These are phyloP conservation scores for Ianthella basta DNA, from an alignment of 37 sponge, comb jelly and placozoan species.

Conservation along the genomic window DNA sequence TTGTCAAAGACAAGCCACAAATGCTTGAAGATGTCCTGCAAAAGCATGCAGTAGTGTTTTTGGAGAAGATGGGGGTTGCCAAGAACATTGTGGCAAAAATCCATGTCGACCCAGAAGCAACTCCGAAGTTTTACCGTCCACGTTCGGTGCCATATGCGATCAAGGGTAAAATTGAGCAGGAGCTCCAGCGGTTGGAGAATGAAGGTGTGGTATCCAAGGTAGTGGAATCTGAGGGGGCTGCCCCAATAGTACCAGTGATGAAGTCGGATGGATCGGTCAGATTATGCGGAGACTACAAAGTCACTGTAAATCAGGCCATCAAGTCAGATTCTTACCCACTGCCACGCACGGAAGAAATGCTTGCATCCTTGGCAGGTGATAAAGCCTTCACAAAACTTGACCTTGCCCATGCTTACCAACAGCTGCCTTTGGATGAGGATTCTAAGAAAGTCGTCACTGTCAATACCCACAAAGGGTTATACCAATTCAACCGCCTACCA, in stretches of 20 bases:
- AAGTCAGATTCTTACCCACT: conserved; percentile 39
- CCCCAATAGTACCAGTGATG: conserved; percentile 43
- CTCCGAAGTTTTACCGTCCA: conserved; percentile 22
- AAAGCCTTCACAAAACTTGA: conserved; percentile 42
- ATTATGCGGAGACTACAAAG: conserved; percentile 46
- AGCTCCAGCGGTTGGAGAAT: conserved; percentile 4
- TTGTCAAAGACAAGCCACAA: not conserved
- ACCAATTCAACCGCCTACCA: conserved; percentile 28
- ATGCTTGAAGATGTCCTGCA: not conserved
- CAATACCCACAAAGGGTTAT: conserved; percentile 41
- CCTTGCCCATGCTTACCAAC: conserved; percentile 39
- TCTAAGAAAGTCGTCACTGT: conserved; percentile 23
- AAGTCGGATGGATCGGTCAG: conserved; percentile 32
- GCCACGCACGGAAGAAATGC: conserved; percentile 32
- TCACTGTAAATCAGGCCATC: conserved; percentile 36
- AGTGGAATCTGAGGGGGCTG: conserved; percentile 24
- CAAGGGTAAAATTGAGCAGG: conserved; percentile 13
- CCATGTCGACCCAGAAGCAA: conserved; percentile 10
- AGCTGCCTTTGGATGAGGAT: conserved; percentile 33
- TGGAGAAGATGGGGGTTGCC: not conserved
- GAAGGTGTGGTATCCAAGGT: conserved; percentile 29
- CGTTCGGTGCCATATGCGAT: conserved; percentile 45
- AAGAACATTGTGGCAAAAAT: not conserved
- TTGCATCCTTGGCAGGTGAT: conserved; percentile 15
- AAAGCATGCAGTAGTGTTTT: not conserved